Evolutionary conservation across 2,797 vertebrate genomes (phyloP), one percentile per base, ranked within the genome.

Genomic region (Hydrocynus forskahlii): DNA sequence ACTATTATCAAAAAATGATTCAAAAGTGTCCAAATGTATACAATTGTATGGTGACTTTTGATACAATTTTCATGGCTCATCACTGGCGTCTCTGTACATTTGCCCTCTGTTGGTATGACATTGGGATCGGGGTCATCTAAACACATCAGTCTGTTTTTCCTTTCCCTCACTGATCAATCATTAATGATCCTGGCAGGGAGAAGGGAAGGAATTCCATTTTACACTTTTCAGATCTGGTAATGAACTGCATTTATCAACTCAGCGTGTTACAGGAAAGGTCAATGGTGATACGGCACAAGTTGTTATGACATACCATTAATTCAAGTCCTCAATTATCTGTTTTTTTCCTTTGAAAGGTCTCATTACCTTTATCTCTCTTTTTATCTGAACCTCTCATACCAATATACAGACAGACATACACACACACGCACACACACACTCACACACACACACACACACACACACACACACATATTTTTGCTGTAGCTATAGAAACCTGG

Each of bases 261-360:
- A 69, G 85, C 90, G 90, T 87, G 90, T 88, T 83, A 81, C 73
- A 84, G 87, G 89, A 95, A 95, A 96, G 94, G 94, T 95, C 95
- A 95, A 83, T 79, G 76, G 88, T 83, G 87, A 92, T 90, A 91
- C 83, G 88, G 88, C 89, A 91, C 92, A 94, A 94, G 89, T 89
- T 93, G 90, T 91, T 91, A 92, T 93, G 94, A 93, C 94, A 95
- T 88, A 89, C 92, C 93, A 95, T 96, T 95, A 95, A 95, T 95
- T 92, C 91, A 87, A 88, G 76, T 92, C 85, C 83, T 91, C 91
- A 89, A 91, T 94, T 94, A 95, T 86, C 91, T 89, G 86, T 86
- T 90, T 71, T 62, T 75, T 81, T 40, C 62, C 12, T 50, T 57
- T 88, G 89, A 89, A 92, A 91, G 90, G 89, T 92, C 90, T 88